A percentile compares a stretch with the other conserved stretches of the same genome.
These are phyloP conservation scores for Porites rus DNA, from an alignment of 92 coral and sea anemone species.

Conservation along the genomic window DNA sequence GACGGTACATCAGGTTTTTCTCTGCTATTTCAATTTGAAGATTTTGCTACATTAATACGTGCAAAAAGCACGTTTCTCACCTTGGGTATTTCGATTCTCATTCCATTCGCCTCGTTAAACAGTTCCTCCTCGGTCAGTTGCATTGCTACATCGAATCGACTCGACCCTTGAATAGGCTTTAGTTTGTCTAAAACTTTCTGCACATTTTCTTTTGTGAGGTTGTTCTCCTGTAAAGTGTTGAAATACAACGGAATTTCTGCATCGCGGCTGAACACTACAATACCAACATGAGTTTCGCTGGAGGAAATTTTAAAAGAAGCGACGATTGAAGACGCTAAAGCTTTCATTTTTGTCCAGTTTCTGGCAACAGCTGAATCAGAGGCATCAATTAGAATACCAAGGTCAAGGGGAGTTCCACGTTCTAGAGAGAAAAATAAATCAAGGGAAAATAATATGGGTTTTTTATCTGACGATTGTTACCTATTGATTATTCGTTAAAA, in stretches of 20 bases:
- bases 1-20: too few relatives aligned
- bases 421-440: slow-evolving; percentile 15
- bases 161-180: slow-evolving; percentile 16
- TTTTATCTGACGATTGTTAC: too few relatives aligned
- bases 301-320: slow-evolving; percentile 54
- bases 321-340: slow-evolving; percentile 48
- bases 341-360: slow-evolving; percentile 32
- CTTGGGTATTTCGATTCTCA: slow-evolving; percentile 62
- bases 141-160: slow-evolving; percentile 63
- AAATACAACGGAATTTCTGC: slow-evolving; percentile 50
- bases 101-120: slow-evolving; percentile 60
- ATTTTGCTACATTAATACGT: too few relatives aligned
- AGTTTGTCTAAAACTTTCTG: slow-evolving; percentile 41
- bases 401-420: slow-evolving; percentile 53
- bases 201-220: slow-evolving; percentile 40
- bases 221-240: slow-evolving; percentile 42
- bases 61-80: slow-evolving; percentile 10
- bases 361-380: slow-evolving; percentile 1
- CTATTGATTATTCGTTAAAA: neutral
- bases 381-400: slow-evolving; percentile 62
- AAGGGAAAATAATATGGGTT: neutral
- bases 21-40: too few relatives aligned
- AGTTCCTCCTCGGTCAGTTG: slow-evolving; percentile 61
- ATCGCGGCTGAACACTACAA: slow-evolving; percentile 46
- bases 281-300: slow-evolving; percentile 57